Evolutionary conservation across 2,113 vertebrate genomes (phyloP).

Genomic region (Leptosomus discolor): DNA sequence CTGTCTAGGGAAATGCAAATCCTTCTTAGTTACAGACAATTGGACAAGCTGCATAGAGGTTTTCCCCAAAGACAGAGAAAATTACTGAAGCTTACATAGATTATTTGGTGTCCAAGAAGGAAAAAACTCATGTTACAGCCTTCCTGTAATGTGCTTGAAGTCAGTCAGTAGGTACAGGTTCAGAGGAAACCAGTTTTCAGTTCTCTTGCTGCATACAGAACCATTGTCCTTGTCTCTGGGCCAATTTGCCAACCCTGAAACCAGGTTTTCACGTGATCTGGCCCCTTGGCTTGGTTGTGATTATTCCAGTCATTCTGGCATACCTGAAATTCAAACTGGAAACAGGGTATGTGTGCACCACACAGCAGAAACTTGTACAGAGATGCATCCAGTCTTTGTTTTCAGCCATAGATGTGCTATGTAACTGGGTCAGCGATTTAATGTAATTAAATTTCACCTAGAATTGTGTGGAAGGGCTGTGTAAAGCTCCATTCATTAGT

Average conservation of each 20-base stretch:
- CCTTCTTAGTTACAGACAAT: not conserved
- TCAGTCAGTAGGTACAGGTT: not conserved
- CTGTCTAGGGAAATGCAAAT: not conserved
- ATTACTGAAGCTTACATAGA: not conserved
- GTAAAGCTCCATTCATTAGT: not conserved
- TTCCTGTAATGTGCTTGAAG: not conserved
- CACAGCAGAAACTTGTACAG: not conserved
- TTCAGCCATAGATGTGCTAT: not conserved
- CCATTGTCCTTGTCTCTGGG: not conserved
- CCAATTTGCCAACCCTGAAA: not conserved
- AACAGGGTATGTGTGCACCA: rapidly evolving
- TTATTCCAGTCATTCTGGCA: not conserved
- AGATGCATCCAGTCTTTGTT: not conserved
- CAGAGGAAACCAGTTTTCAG: not conserved
- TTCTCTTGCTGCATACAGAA: not conserved
- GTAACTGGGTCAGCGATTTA: not conserved
- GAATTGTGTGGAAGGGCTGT: not conserved
- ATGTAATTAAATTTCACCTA: not conserved
- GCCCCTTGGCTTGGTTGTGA: not conserved
- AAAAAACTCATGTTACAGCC: not conserved
- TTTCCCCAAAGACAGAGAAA: not conserved
- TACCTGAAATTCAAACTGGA: not conserved
- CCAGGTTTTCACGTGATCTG: not conserved
- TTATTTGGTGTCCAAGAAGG: not conserved
- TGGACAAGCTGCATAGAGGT: not conserved